These are phyloP conservation scores for Mus pahari DNA, from an alignment of 2,113 vertebrate genomes.

Conservation along the genomic window DNA sequence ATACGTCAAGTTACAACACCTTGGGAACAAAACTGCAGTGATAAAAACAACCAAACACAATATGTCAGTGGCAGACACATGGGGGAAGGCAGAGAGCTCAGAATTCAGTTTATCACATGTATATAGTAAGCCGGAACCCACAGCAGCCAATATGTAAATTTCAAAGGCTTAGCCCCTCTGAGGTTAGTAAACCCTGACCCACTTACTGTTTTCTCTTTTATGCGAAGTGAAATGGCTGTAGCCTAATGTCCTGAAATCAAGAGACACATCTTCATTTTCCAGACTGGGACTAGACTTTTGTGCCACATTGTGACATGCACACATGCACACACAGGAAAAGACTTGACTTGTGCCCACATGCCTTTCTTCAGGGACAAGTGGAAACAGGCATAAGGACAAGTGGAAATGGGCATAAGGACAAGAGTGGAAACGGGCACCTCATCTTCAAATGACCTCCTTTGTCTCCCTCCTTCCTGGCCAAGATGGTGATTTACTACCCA, in stretches of 20 bases:
- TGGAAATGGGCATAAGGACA: background rate
- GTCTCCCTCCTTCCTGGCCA: background rate
- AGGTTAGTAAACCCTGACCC: background rate
- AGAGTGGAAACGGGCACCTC: too few species aligned
- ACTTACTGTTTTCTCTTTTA: background rate
- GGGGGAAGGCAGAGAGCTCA: background rate
- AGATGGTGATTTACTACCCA: background rate
- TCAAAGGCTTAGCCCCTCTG: background rate
- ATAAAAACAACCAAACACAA: background rate
- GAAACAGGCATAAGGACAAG: background rate
- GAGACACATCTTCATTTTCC: background rate
- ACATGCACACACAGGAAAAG: background rate
- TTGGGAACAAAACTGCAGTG: background rate
- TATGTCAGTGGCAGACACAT: background rate
- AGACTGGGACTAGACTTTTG: background rate
- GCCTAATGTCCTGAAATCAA: conserved; percentile 3
- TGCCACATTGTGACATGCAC: background rate
- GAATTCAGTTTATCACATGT: background rate
- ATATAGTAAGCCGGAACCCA: conserved; percentile 42
- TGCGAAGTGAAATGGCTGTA: background rate
- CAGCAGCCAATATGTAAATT: conserved; percentile 61
- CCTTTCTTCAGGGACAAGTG: conserved; percentile 1
- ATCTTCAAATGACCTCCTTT: background rate
- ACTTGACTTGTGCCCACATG: background rate
- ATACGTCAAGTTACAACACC: background rate